Evolutionary conservation across 2,797 vertebrate genomes (phyloP).

Genomic region (Molothrus ater): DNA sequence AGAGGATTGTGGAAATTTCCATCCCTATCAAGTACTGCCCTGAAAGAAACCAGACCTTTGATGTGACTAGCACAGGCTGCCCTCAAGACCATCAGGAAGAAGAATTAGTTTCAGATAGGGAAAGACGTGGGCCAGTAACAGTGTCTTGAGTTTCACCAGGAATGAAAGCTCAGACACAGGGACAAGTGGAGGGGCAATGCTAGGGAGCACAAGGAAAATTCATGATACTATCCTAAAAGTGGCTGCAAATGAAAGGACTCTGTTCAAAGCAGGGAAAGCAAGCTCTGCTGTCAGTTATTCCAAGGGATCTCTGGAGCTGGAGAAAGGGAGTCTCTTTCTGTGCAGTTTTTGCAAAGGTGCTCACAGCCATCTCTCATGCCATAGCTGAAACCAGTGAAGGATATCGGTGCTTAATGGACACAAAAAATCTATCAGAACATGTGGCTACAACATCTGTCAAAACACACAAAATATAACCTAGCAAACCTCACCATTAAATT

Average conservation of each 20-base stretch:
- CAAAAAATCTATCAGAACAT: background rate
- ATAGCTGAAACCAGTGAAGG: background rate
- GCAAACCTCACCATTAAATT: background rate
- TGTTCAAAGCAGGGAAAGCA: background rate
- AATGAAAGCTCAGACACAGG: background rate
- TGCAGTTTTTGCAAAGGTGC: background rate
- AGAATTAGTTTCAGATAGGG: slow-evolving; percentile 4
- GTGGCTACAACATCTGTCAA: background rate
- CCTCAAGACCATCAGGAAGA: background rate
- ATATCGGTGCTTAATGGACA: rapidly evolving
- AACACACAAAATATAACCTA: background rate
- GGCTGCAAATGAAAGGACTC: background rate
- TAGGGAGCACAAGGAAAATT: background rate
- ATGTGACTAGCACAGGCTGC: slow-evolving; percentile 4
- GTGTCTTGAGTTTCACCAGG: background rate
- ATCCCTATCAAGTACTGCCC: background rate
- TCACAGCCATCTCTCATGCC: rapidly evolving
- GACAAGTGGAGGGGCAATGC: background rate
- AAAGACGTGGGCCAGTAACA: background rate
- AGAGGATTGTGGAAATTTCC: slow-evolving; percentile 43
- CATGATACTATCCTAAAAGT: background rate
- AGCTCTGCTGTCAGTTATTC: background rate
- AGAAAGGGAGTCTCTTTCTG: background rate
- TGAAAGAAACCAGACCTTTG: slow-evolving; percentile 56
- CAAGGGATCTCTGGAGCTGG: background rate